A percentile compares a stretch with the other conserved stretches of the same genome.
Conservation (phyloP, 1,140 invertebrate genomes). For the Grapholita molesta region DNA sequence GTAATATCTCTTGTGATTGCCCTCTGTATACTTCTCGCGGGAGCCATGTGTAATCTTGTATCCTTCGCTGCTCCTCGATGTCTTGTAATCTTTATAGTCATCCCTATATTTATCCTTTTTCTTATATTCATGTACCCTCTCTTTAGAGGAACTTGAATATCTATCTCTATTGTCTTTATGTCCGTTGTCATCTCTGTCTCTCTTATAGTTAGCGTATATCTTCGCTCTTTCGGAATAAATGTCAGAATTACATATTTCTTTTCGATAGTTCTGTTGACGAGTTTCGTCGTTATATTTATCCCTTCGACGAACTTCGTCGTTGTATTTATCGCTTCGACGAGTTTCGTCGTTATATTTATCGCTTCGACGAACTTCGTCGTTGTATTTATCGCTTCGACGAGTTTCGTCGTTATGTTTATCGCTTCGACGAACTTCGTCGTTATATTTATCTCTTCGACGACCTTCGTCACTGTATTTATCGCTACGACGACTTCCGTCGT, state of each 20-base stretch:
- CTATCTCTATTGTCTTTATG: background rate
- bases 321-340: too few species aligned
- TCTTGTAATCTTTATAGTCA: background rate
- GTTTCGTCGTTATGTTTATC: too few species aligned
- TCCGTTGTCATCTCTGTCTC: background rate
- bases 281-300: background rate
- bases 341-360: too few species aligned
- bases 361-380: too few species aligned
- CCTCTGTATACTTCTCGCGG: background rate
- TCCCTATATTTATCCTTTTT: background rate
- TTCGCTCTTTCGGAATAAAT: background rate
- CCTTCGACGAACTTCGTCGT: background rate
- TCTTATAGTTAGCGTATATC: background rate
- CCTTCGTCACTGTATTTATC: background rate
- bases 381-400: too few species aligned
- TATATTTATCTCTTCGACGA: background rate
- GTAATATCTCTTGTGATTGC: conserved; percentile 7
- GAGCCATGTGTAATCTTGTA: background rate
- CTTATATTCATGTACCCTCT: background rate
- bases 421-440: background rate
- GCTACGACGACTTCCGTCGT: background rate
- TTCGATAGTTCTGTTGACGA: too few species aligned
- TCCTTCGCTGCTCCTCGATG: background rate
- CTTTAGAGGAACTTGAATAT: background rate
- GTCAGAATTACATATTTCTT: too few species aligned